Evolutionary conservation across 1,140 invertebrate species (phyloP), one percentile per base, ranked within the genome.

Genomic region (Medauroidea extradentata): DNA sequence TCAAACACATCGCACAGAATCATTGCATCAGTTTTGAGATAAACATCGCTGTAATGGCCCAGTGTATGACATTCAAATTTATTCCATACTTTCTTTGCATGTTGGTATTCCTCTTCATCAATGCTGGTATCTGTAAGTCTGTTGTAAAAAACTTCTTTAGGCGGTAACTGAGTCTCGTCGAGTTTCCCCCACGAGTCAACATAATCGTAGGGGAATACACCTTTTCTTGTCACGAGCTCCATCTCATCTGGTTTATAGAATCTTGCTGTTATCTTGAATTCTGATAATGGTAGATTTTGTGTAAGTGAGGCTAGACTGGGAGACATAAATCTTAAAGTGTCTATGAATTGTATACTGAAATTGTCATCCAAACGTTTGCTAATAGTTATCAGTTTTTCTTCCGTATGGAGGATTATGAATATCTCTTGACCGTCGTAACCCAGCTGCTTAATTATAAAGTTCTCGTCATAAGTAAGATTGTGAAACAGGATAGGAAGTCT

Each of bases 21-120:
- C n/a, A 78, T 55, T 43, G 75, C 70, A 61, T 78, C 74, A 18
- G 69, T 72, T 71, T 73, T 75, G n/a, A 76, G 44, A 66, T 78
- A 79, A 5, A 75, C 50, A 62, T 77, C 69, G 11, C 65, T 69
- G 64, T 76, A 79, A 58, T 78, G 68, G 5, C 65, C 62, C 57
- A 78, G 66, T 51, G 58, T 74, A 24, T 62, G 38, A 61, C 71
- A 71, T 2, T 67, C 51, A 64, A 81, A 81, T 23, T 59, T 46
- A 21, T 70, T 51, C 76, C 77, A 80, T 21, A 80, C 68, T 23
- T 70, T 67, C 54, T 66, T 25, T 14, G 71, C 71, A 69, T 77
- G 68, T n/a, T 65, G 24, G 65, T 78, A 78, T 49, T 81, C 68
- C 7, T 65, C 56, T 42, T 68, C 49, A 3, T 60, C 63, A 14